These are phyloP conservation scores for Ctenochaetus hawaiiensis DNA, from an alignment of 2,797 vertebrate genomes.

Conservation along the genomic window DNA sequence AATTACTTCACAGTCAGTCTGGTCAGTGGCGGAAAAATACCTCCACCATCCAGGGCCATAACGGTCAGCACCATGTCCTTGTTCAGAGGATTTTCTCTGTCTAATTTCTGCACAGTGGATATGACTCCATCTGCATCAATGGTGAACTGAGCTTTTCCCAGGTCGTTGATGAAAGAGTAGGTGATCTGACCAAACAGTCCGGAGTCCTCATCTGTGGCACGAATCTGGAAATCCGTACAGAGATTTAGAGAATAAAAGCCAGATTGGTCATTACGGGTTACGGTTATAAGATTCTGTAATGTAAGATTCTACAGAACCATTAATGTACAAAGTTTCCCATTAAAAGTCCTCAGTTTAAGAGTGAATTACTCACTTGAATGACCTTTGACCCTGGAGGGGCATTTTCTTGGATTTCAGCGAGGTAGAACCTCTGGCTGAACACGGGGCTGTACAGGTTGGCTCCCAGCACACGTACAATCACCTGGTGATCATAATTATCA, in stretches of 20 bases:
- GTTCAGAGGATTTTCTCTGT: constrained; percentile 92
- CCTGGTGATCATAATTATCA: constrained; percentile 68
- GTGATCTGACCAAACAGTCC: constrained; percentile 90
- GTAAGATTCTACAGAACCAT: background rate
- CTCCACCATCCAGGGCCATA: constrained; percentile 96
- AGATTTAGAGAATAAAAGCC: constrained; percentile 8
- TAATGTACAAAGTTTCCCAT: background rate
- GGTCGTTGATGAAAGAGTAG: constrained; percentile 95
- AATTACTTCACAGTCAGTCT: background rate
- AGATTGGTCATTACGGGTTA: background rate
- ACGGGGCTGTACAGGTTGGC: constrained; percentile 94
- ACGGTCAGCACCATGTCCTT: constrained; percentile 93
- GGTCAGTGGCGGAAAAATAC: constrained; percentile 56
- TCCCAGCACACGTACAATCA: constrained; percentile 88
- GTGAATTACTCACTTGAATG: constrained; percentile 78
- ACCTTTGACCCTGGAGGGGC: constrained; percentile 89
- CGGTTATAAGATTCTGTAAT: no score
- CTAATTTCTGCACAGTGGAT: constrained; percentile 90
- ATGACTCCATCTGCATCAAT: constrained; percentile 91
- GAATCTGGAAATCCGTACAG: constrained; percentile 74
- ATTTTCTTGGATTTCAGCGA: constrained; percentile 94
- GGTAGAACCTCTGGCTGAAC: constrained; percentile 94
- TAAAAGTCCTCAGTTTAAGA: background rate
- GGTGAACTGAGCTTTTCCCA: constrained; percentile 92
- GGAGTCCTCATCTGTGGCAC: constrained; percentile 92